phyloP scores from a whole-genome alignment of 2,113 vertebrate genomes.

The Lagopus leucura region DNA sequence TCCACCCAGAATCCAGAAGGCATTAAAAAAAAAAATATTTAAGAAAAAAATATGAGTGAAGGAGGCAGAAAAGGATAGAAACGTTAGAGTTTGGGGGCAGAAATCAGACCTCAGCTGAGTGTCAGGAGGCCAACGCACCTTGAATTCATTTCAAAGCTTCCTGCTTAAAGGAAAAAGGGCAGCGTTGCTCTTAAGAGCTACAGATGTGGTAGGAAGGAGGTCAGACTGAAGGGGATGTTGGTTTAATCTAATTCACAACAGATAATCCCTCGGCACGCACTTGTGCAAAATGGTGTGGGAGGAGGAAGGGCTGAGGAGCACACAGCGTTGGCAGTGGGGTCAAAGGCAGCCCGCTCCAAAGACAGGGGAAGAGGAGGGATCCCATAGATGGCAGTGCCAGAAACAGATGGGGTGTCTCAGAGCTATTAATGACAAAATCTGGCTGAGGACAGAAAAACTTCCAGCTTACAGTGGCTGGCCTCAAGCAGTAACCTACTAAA shows the following conservation, averaged over 20 bases:
- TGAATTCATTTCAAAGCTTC: not conserved
- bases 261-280: not conserved
- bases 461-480: not conserved
- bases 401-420: not conserved
- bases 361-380: not conserved
- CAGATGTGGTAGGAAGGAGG: not conserved
- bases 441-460: not conserved
- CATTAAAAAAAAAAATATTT: not conserved
- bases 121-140: not conserved
- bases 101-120: not conserved
- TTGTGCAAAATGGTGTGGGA: not conserved
- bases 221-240: not conserved
- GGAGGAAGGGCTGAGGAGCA: not conserved
- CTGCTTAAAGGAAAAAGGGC: fast-evolving
- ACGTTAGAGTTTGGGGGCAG: fast-evolving
- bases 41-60: not conserved
- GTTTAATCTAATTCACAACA: not conserved
- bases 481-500: not conserved
- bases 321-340: not conserved
- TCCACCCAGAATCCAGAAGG: not conserved
- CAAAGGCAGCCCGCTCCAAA: not conserved
- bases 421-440: not conserved
- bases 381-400: not conserved
- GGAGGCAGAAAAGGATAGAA: not conserved
- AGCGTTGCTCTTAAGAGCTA: not conserved